phyloP scores from a whole-genome alignment of 2,797 vertebrate species.

The Eurystomus glaucurus region DNA sequence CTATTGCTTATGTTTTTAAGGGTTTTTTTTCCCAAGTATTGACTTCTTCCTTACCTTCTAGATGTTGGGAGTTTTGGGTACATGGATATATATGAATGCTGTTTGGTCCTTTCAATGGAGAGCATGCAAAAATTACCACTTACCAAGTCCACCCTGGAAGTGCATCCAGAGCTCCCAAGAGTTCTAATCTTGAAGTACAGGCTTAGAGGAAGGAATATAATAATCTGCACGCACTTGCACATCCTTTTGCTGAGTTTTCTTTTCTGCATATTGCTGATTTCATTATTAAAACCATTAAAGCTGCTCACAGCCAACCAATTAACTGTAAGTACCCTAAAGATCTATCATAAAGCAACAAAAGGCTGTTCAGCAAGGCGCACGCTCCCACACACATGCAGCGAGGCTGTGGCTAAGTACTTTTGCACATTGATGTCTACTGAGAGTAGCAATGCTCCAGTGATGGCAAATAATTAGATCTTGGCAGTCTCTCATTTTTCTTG shows the following conservation, averaged over 20 bases:
- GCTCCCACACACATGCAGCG: conserved; percentile 24
- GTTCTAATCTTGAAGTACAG: neutral
- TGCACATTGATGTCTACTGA: conserved; percentile 38
- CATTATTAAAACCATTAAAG: conserved; percentile 58
- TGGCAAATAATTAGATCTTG: conserved; percentile 79
- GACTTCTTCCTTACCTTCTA: neutral
- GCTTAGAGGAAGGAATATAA: neutral
- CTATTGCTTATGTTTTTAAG: neutral
- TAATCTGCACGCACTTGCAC: neutral
- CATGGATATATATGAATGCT: rapidly evolving
- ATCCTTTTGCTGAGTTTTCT: conserved; percentile 48
- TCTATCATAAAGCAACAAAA: conserved; percentile 53
- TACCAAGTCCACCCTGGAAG: neutral
- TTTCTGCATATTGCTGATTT: conserved; percentile 31
- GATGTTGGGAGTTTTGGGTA: neutral
- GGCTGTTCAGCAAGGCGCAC: neutral
- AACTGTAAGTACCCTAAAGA: conserved; percentile 33
- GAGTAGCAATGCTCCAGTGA: conserved; percentile 72
- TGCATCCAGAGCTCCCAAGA: neutral
- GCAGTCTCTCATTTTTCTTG: conserved; percentile 61
- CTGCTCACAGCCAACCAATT: conserved; percentile 45
- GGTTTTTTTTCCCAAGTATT: rapidly evolving
- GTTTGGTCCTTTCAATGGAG: neutral
- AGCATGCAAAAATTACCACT: neutral
- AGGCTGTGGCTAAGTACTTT: conserved; percentile 45